A percentile compares a stretch with the other conserved stretches of the same genome.
phyloP scores from a whole-genome alignment of 2,113 vertebrate species.

The Rutilus rutilus region DNA sequence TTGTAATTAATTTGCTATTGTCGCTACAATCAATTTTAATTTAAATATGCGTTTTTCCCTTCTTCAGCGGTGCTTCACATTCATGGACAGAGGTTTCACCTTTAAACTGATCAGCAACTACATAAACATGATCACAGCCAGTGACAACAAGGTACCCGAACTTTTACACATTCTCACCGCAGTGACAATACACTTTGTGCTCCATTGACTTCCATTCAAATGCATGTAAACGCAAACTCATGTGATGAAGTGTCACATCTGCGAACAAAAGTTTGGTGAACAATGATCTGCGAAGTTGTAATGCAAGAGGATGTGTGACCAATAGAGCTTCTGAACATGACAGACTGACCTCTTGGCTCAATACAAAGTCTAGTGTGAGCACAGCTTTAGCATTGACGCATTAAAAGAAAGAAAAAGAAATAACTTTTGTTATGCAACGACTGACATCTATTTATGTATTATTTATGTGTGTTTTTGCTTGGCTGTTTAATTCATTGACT shows the following conservation, averaged over 20 bases:
- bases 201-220: not conserved
- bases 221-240: not conserved
- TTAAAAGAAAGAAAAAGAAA: not conserved
- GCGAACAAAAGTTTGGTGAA: not conserved
- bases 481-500: not conserved
- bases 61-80: conserved; percentile 89
- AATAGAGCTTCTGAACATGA: not conserved
- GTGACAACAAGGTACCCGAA: conserved; percentile 85
- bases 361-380: not conserved
- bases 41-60: not conserved
- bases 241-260: too few species aligned
- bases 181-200: not conserved
- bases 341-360: not conserved
- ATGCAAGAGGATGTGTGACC: not conserved
- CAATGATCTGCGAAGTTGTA: not conserved
- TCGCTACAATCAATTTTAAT: not conserved
- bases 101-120: conserved; percentile 93
- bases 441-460: not conserved
- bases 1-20: not conserved
- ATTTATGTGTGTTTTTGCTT: not conserved
- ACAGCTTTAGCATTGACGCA: not conserved
- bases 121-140: conserved; percentile 89
- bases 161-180: not conserved
- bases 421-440: not conserved
- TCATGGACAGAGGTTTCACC: conserved; percentile 96